Evolutionary conservation across 2,113 vertebrate species (phyloP).

Genomic region (Scytalopus superciliaris): DNA sequence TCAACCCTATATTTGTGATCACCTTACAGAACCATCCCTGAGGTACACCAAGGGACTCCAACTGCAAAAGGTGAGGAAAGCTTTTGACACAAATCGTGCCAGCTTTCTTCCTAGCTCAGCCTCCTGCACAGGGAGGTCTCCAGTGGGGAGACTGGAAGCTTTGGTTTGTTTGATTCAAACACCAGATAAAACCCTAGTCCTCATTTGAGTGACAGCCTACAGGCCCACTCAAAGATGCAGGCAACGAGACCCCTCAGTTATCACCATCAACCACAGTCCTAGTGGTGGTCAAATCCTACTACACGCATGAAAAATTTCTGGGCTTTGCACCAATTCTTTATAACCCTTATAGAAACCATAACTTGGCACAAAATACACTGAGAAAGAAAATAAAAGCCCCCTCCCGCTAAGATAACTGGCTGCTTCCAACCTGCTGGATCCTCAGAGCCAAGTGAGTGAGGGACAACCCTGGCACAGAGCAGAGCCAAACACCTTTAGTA

Average conservation of each 20-base stretch:
- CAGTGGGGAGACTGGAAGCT: background rate
- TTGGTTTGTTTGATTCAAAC: background rate
- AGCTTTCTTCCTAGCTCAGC: background rate
- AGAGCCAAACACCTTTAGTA: background rate
- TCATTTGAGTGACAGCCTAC: background rate
- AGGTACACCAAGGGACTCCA: background rate
- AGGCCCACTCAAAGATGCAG: background rate
- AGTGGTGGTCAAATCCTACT: background rate
- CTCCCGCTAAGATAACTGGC: accelerated
- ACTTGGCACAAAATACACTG: background rate
- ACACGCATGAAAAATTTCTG: background rate
- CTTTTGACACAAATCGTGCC: background rate
- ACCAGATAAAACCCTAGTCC: background rate
- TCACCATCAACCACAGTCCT: background rate
- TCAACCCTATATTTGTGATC: background rate
- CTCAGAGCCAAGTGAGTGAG: background rate
- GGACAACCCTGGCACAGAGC: background rate
- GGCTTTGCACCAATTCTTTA: accelerated
- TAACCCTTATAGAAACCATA: background rate
- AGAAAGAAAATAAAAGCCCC: background rate
- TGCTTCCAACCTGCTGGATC: background rate
- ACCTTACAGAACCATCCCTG: background rate
- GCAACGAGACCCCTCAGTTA: background rate
- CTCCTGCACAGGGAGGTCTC: background rate
- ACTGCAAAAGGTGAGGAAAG: background rate